Base-by-base conservation (phyloP, 2,113 vertebrate species). In the Clarias magur region DNA sequence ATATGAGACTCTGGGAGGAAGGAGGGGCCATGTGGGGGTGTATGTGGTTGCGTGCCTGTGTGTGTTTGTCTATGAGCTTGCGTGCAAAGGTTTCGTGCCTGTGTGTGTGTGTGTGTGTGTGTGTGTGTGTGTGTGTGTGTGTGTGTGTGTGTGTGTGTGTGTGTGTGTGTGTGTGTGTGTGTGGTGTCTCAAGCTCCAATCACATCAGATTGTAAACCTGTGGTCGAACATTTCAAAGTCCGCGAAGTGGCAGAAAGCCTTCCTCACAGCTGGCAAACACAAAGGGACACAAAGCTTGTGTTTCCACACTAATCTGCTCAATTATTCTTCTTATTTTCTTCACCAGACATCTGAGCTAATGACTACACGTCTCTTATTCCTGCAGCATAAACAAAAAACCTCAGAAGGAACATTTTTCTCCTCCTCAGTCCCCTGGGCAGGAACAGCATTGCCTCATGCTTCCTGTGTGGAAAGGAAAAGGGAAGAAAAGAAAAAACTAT, bases 361-460 rank as follows among this genome's bases (percentile, higher is more conserved):
- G 15, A 19, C 15, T n/a, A 57, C n/a, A 7, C 6, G n/a, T 30
- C 54, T 21, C 11, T 54, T n/a, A 17, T 30, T 80, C 15, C 3
- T 30, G 7, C 54, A 12, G 76, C 11, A 15, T 80, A 57, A 80
- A 76, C 23, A 76, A 12, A 75, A 48, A 13, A 53, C 38, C 53
- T 56, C 23, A 6, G 5, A 53, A 76, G 42, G 21, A 38, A 38
- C 17, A 19, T 17, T 19, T 38, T 2, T 23, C 3, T n/a, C 23
- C 2, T 15, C 7, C 3, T 38, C 1, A 1, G 3, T 23, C 0
- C 0, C 15, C 13, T 3, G 3, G 53, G 53, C 1, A 59, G 54
- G 3, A 80, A 30, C 16, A 80, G 78, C 78, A 59, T 59, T 80
- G 9, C 54, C 27, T 80, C 78, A 80, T 10, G 11, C 34, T 80